Evolutionary conservation across 1,140 invertebrate species (phyloP).

Genomic region (Psilanteris sp.): DNA sequence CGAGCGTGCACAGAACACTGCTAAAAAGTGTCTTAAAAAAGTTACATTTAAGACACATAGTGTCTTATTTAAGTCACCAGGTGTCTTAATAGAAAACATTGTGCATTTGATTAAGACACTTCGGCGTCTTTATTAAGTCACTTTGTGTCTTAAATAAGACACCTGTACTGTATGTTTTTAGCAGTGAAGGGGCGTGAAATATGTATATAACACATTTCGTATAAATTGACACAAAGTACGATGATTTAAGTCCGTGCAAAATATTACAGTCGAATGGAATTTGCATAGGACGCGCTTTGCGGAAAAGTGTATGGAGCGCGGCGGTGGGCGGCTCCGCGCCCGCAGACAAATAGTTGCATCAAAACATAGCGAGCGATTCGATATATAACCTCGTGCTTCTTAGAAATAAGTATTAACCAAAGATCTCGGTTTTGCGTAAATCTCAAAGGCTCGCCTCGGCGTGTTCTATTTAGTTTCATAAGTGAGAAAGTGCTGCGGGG

Average conservation of each 20-base stretch:
- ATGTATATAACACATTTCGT: constrained; percentile 34
- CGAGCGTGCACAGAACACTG: too few species aligned
- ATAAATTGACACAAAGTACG: constrained; percentile 43
- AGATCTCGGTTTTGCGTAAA: constrained; percentile 50
- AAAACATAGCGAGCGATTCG: constrained; percentile 41
- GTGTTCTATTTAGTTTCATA: constrained; percentile 57
- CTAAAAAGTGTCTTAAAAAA: too few species aligned
- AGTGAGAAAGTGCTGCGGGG: constrained; percentile 59
- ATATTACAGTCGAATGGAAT: constrained; percentile 3
- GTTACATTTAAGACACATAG: too few species aligned
- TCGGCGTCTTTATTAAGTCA: too few species aligned
- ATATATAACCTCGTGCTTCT: constrained; percentile 31
- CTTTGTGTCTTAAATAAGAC: too few species aligned
- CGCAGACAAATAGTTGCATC: constrained; percentile 19
- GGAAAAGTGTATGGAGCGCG: constrained; percentile 20
- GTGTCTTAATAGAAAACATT: too few species aligned
- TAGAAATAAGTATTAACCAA: constrained; percentile 47
- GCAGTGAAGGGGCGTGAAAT: constrained; percentile 19
- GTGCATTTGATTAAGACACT: too few species aligned
- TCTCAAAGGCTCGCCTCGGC: constrained; percentile 38
- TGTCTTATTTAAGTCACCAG: too few species aligned
- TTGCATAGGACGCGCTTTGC: constrained; percentile 18
- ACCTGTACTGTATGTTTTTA: too few species aligned
- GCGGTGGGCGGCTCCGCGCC: too few species aligned
- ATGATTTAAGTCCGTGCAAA: constrained; percentile 33